A percentile compares a stretch with the other conserved stretches of the same genome.
phyloP scores from a whole-genome alignment of 2,797 vertebrate genomes.

The Leucoraja ocellata region DNA sequence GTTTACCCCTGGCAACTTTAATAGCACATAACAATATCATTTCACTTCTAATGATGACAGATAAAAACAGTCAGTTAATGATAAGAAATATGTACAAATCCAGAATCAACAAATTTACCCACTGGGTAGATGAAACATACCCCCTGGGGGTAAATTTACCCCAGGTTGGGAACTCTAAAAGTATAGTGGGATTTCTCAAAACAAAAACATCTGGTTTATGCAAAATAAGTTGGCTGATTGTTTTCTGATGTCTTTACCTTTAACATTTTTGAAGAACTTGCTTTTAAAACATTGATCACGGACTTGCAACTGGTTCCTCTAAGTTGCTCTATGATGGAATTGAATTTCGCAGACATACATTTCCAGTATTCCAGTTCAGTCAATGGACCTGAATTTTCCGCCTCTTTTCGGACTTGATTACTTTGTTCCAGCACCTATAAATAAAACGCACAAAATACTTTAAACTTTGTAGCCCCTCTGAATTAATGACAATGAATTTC shows the following conservation, averaged over 20 bases:
- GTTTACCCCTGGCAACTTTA: too few relatives aligned
- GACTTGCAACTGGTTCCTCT: conserved; percentile 63
- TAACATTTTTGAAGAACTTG: conserved; percentile 60
- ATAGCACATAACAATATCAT: too few relatives aligned
- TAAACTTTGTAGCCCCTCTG: not conserved
- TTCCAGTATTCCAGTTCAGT: conserved; percentile 73
- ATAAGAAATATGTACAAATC: too few relatives aligned
- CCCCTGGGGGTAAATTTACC: too few relatives aligned
- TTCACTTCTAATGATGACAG: too few relatives aligned
- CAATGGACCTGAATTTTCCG: conserved; percentile 63
- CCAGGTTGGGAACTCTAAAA: too few relatives aligned
- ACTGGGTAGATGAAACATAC: too few relatives aligned
- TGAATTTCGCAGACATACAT: conserved; percentile 62
- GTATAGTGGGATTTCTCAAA: too few relatives aligned
- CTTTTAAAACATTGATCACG: conserved; percentile 62
- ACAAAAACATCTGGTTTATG: too few relatives aligned
- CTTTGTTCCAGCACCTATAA: conserved; percentile 65
- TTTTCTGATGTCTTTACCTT: conserved; percentile 53
- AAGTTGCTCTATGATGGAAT: conserved; percentile 69
- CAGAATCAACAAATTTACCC: too few relatives aligned
- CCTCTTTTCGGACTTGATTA: conserved; percentile 62
- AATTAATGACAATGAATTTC: not conserved
- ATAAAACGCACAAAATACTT: not conserved
- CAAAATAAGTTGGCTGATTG: not conserved
- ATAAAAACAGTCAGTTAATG: too few relatives aligned